A percentile compares a stretch with the other conserved stretches of the same genome.
Evolutionary conservation across 2,113 vertebrate genomes (phyloP).

Genomic region (Anhinga anhinga): DNA sequence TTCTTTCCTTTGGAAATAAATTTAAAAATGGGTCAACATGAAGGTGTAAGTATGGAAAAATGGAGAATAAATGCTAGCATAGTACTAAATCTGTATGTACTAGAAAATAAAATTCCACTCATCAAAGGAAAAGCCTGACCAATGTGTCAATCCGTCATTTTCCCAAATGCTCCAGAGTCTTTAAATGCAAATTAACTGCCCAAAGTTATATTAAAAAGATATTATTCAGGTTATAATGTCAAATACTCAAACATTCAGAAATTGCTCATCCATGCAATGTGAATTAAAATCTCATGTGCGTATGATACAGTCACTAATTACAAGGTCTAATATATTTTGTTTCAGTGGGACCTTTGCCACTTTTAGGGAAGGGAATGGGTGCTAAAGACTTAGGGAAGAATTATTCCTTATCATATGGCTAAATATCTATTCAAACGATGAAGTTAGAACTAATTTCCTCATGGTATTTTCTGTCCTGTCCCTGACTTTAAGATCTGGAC

Average conservation of each 20-base stretch:
- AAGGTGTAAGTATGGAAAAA: slow-evolving; percentile 45
- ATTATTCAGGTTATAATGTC: slow-evolving; percentile 22
- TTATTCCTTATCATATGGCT: not conserved
- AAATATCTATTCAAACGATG: not conserved
- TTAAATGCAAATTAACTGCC: slow-evolving; percentile 26
- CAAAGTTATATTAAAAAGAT: slow-evolving; percentile 4
- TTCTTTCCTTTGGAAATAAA: slow-evolving; percentile 57
- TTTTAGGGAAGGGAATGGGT: not conserved
- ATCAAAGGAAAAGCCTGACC: slow-evolving; percentile 23
- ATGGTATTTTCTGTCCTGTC: not conserved
- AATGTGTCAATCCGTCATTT: not conserved
- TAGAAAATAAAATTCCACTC: slow-evolving; percentile 26
- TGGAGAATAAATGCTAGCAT: not conserved
- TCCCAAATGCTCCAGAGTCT: slow-evolving; percentile 16
- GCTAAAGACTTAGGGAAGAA: not conserved
- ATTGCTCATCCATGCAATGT: not conserved
- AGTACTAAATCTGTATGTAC: slow-evolving; percentile 5
- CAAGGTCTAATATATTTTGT: not conserved
- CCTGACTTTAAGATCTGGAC: not conserved
- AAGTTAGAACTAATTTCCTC: slow-evolving; percentile 13
- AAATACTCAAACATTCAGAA: not conserved
- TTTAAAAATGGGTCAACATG: slow-evolving; percentile 46
- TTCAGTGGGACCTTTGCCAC: slow-evolving; percentile 3
- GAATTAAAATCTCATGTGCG: not conserved
- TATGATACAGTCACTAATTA: not conserved